Evolutionary conservation across 1,140 invertebrate genomes (phyloP), one percentile per base, ranked within the genome.

Genomic region (Drosophila auraria): DNA sequence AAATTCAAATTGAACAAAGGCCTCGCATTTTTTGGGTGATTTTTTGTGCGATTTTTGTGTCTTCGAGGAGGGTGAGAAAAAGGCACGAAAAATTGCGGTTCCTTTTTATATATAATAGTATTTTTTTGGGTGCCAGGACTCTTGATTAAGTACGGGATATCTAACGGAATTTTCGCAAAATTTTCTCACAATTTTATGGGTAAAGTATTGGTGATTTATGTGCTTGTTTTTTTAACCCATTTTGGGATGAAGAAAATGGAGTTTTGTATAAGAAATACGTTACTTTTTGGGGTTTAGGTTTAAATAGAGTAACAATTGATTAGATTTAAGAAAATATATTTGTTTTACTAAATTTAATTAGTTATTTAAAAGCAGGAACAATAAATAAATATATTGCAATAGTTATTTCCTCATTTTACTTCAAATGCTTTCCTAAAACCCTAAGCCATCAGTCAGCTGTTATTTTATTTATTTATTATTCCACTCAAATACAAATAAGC

Each of bases 121-220:
- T 25, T 45, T 62, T 50, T 49, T 57, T 76, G 78, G 78, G 77
- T 81, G 74, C 81, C 45, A 71, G 77, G 77, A 62, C 76, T 77
- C 61, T 87, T 87, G 79, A 87, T 87, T 87, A 87, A 81, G 60
- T 78, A 65, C 53, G 44, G 58, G 66, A 63, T 45, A 64, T 78
- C 79, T 87, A 87, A 90, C 86, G 86, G 86, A 91, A 82, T 91
- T 90, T 90, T 70, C 14, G 51, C 27, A 44, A 71, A 70, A 90
- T 86, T 86, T 90, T 90, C 86, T 91, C 86, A 90, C 86, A 54
- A 50, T 50, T 75, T 66, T 53, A 38, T 40, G 38, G 54, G 38
- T 25, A 15, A 25, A 53, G 11, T 30, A 27, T 8, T 23, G 27
- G 30, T 73, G 70, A 73, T 73, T 72, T 73, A 73, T 73, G 54